Evolutionary conservation across 1,140 invertebrate species (phyloP), one percentile per base, ranked within the genome.

Genomic region (Yoshiicerus persimilis): DNA sequence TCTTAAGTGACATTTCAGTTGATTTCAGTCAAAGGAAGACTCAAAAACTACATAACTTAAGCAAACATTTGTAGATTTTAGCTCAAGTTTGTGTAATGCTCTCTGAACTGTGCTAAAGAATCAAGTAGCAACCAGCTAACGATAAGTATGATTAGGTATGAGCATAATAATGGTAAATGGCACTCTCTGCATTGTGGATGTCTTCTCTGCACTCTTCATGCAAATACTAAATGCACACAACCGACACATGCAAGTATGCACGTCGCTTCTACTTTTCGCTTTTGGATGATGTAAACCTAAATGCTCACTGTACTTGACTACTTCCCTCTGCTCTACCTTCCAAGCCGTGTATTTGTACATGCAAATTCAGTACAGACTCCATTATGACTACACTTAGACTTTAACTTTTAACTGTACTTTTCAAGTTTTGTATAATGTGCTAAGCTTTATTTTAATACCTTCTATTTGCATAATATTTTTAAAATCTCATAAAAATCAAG

Each of bases 1-100:
- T 80, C 75, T 80, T 38, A 80, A 80, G 16, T 80, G 75, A 80
- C 75, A 80, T 80, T 80, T 80, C 30, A 80, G 75, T 80, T 80
- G 75, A 80, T 80, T 80, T 34, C 36, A 36, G 75, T 77, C 70
- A 77, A 77, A 34, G 30, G 64, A 70, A 70, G 11, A 70, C 66
- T 70, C 66, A 36, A 80, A 80, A 32, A 38, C 75, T 80, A 80
- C 75, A 80, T 80, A 80, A 80, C 75, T 80, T 36, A 80, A 80
- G 75, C 75, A 80, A 80, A 80, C 75, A 80, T 80, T 80, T 80
- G 75, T 36, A 80, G 32, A 80, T 80, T 80, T 38, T 36, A 80
- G n/a, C 75, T 36, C 70, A 34, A 34, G 16, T 80, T 80, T 80
- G 75, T n/a, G 34, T 80, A 38, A 80, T 80, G 75, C 32, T 32